A percentile compares a stretch with the other conserved stretches of the same genome.
phyloP scores from a whole-genome alignment of 1,140 invertebrate species.

The Drosophila mayri region DNA sequence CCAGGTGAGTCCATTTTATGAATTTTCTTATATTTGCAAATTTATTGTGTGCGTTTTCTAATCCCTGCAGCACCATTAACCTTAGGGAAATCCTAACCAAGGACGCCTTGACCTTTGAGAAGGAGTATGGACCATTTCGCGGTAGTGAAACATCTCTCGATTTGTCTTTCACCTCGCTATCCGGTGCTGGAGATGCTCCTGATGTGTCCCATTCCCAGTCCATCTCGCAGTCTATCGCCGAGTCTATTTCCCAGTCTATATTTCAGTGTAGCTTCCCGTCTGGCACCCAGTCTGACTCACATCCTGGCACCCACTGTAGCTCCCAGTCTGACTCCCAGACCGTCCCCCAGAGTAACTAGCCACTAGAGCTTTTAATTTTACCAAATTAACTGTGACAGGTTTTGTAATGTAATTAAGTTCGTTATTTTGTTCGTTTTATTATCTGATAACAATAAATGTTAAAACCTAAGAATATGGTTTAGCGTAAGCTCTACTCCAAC shows the following conservation, averaged over 20 bases:
- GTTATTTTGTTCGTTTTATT: conserved; percentile 23
- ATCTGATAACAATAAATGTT: conserved; percentile 12
- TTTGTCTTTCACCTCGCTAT: background rate
- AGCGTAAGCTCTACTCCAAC: conserved; percentile 22
- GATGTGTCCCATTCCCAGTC: too few relatives aligned
- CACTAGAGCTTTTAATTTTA: conserved; percentile 4
- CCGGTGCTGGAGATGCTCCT: conserved; percentile 1
- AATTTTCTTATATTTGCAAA: too few relatives aligned
- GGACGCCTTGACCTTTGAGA: conserved; percentile 52
- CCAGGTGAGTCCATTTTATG: conserved; percentile 14
- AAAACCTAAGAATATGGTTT: background rate
- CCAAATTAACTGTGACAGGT: conserved; percentile 57
- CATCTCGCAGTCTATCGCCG: too few relatives aligned
- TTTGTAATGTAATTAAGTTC: conserved; percentile 8
- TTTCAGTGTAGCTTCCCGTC: background rate
- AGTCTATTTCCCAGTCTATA: too few relatives aligned
- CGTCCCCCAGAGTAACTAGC: background rate
- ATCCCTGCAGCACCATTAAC: conserved; percentile 36
- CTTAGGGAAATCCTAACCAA: conserved; percentile 51
- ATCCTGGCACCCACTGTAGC: background rate
- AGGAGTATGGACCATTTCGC: conserved; percentile 52
- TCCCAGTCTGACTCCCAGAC: background rate
- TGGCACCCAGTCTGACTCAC: background rate
- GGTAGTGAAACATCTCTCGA: background rate
- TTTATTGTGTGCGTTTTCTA: too few relatives aligned